Base-by-base conservation (phyloP, 1,140 invertebrate species). In the Panagrolaimus sp. region DNA sequence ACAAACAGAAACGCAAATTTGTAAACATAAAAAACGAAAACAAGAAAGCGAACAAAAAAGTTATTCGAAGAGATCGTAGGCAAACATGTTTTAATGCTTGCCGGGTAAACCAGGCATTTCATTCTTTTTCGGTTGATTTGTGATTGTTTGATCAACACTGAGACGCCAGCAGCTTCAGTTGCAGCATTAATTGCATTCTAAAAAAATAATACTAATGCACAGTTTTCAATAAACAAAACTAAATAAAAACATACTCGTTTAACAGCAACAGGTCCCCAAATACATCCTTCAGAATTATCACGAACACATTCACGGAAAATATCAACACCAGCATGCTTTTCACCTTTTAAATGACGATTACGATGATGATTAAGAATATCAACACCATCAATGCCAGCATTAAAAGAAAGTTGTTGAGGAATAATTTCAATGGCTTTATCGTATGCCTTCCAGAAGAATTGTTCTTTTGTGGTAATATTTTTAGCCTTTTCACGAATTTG, bases 301-400 rank as follows among this genome's bases (percentile, higher is more conserved):
- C 89, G 88, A 74, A 98, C 92, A 76, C 93, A 91, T 84, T 98
- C 96, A 31, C 65, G 57, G 44, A 82, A 79, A 27, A 99, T 91
- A 83, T 99, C 93, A 11, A 99, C 93, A 31, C 96, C 96, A 84
- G 87, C 96, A 93, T 94, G 98, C 71, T 88, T 87, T 25, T 90
- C 89, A 87, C 93, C 92, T 84, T 91, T 89, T 47, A 94, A 91
- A 85, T 99, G 96, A 78, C 92, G 93, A 83, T 97, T 92, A 16
- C 96, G 86, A 42, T 99, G 86, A 86, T 97, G 95, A 84, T 98
- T 98, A 14, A 99, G 87, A 82, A 98, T 91, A 83, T 94, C 93
- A 42, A 94, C 98, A 0, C 95, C 92, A 85, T 99, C 96, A 82
- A 99, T 93, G 16, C 96, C 96, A 71, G 96, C 96, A 85, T 99